Base-by-base conservation (phyloP, 2,888 invertebrate species). In the Epinotia nisella region DNA sequence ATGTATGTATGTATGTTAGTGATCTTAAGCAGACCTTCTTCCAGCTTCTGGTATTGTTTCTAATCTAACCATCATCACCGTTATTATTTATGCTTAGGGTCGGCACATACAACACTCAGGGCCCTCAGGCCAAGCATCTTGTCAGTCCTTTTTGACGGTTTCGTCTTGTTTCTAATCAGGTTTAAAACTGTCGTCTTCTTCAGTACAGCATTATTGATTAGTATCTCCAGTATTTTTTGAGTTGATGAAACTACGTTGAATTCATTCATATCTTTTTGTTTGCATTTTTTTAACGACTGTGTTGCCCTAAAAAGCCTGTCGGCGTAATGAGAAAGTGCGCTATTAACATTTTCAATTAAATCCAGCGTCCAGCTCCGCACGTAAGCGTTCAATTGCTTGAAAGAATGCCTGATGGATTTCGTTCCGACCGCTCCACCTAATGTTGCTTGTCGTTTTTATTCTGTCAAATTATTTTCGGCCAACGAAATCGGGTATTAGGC, bases 401-500 rank as follows among this genome's bases (percentile, higher is more conserved):
- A 73, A 73, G 68, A 73, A 73, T 78, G 78, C 75, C 76, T 77
- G 78, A 77, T 81, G 75, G 78, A 76, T 77, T 72, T 78, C 75
- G 78, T 73, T 74, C 72, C 81, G 82, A 83, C 85, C 85, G 84
- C 83, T 85, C 76, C 72, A 75, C 76, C 76, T 80, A 74, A 74
- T 75, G 69, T 69, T 19, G 73, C 64, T 59, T 56, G 64, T 72
- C 72, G 84, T 84, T 85, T 84, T 83, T 81, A 79, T 77, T 78
- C 80, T 81, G 82, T 79, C 79, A 81, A 84, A 84, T 86, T 82
- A 83, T 86, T 88, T 87, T 87, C 85, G 87, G 85, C 84, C 85
- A 86, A 83, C 83, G 86, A 81, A 85, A 84, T 83, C 80, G 83
- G 81, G 81, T 80, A 85, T 86, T 85, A 86, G 83, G 85, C 84